phyloP scores from a whole-genome alignment of 1,140 invertebrate species.

The Hylaeus volcanicus region DNA sequence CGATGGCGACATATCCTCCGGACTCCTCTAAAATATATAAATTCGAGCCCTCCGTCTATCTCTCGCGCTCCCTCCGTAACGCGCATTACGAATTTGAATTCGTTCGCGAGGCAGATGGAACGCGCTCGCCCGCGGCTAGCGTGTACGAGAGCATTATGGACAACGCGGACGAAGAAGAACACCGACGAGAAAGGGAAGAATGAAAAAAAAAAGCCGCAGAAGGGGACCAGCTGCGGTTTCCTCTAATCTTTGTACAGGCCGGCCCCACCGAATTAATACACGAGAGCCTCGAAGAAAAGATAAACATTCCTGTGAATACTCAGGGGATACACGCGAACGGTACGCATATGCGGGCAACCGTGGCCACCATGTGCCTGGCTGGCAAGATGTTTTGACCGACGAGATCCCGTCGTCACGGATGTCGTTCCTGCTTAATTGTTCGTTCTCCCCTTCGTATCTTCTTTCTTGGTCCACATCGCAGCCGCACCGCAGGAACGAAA shows the following conservation, averaged over 20 bases:
- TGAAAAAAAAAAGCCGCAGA: not conserved
- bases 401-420: slow-evolving; percentile 60
- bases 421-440: slow-evolving; percentile 71
- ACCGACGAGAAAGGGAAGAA: not conserved
- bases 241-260: slow-evolving; percentile 65
- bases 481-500: not conserved
- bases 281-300: slow-evolving; percentile 66
- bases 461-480: slow-evolving; percentile 46
- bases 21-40: slow-evolving; percentile 43
- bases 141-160: slow-evolving; percentile 23
- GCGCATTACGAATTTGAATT: slow-evolving; percentile 11
- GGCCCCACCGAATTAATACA: slow-evolving; percentile 67
- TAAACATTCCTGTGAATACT: slow-evolving; percentile 60
- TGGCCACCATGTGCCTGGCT: slow-evolving; percentile 54
- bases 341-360: slow-evolving; percentile 44
- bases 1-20: slow-evolving; percentile 24
- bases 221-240: slow-evolving; percentile 67
- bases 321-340: slow-evolving; percentile 17
- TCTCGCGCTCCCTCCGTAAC: not conserved
- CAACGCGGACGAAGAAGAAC: not conserved
- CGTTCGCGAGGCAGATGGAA: slow-evolving; percentile 10
- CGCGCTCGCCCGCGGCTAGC: slow-evolving; percentile 14
- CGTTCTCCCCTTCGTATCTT: slow-evolving; percentile 63
- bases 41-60: not conserved
- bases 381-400: slow-evolving; percentile 72